Conservation (phyloP, 2,113 vertebrate species). For the Myrmophylax atrothorax region DNA sequence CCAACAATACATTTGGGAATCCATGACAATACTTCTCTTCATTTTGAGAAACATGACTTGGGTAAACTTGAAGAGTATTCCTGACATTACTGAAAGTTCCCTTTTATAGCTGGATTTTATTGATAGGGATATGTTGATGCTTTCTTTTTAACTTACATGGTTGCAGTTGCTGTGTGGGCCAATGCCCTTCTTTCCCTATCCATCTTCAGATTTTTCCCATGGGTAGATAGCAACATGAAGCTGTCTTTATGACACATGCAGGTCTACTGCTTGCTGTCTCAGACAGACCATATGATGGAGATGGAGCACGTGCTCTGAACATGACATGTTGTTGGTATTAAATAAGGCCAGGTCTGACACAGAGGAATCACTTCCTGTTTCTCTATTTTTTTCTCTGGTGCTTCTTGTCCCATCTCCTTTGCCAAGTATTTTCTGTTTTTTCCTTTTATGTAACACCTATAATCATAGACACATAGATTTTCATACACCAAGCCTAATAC, state of each 20-base stretch:
- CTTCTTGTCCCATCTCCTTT: background rate
- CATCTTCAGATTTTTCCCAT: background rate
- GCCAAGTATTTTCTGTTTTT: background rate
- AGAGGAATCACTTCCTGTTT: background rate
- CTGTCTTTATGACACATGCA: background rate
- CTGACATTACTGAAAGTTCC: background rate
- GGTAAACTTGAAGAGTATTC: background rate
- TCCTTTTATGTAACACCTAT: background rate
- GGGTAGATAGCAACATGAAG: background rate
- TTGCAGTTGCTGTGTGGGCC: background rate
- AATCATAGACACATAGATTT: background rate
- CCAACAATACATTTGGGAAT: background rate
- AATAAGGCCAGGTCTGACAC: background rate
- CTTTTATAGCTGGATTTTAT: background rate
- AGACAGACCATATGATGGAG: background rate
- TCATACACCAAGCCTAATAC: background rate
- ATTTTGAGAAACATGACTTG: background rate
- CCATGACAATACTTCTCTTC: background rate
- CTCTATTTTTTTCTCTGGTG: background rate
- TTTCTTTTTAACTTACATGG: background rate
- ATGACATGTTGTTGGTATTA: background rate
- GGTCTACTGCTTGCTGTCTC: background rate
- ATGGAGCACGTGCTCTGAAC: accelerated
- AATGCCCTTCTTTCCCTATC: background rate
- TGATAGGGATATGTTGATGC: background rate